Percentiles rank a stretch among this genome's conserved stretches.
Evolutionary conservation across 2,797 vertebrate genomes (phyloP).

Genomic region (Acropternis orthonyx): DNA sequence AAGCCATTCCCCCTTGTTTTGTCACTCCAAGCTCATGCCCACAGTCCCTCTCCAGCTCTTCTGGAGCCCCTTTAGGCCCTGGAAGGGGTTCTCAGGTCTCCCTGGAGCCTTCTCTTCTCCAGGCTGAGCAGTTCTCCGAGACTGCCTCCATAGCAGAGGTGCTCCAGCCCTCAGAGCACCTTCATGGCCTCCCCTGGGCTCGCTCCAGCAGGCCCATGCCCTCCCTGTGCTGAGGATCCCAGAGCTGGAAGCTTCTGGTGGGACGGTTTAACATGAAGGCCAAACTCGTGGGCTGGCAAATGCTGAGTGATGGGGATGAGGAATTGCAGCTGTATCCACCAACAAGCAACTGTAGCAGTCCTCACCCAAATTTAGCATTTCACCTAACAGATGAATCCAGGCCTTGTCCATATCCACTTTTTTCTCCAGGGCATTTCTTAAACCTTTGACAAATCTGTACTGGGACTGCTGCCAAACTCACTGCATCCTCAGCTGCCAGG

Average conservation of each 20-base stretch:
- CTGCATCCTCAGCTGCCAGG: neutral
- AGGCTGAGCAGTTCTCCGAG: neutral
- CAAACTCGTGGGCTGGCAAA: neutral
- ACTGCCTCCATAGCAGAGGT: neutral
- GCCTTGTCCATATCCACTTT: neutral
- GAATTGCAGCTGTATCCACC: neutral
- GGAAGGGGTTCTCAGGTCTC: neutral
- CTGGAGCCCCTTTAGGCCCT: neutral
- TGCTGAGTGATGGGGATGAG: neutral
- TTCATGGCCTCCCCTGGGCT: neutral
- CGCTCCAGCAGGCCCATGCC: neutral
- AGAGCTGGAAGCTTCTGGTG: neutral
- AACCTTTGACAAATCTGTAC: neutral
- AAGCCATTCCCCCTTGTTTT: neutral
- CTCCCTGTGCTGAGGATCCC: neutral
- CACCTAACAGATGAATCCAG: neutral
- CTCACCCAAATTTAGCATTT: neutral
- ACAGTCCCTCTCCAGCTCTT: neutral
- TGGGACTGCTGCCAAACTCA: neutral
- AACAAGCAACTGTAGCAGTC: neutral
- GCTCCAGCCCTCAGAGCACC: neutral
- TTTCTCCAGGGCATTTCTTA: neutral
- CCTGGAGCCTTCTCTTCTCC: neutral
- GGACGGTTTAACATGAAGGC: accelerated
- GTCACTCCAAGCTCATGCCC: neutral